These are phyloP conservation scores for Arothron firmamentum DNA, from an alignment of 2,113 vertebrate genomes.

Conservation along the genomic window DNA sequence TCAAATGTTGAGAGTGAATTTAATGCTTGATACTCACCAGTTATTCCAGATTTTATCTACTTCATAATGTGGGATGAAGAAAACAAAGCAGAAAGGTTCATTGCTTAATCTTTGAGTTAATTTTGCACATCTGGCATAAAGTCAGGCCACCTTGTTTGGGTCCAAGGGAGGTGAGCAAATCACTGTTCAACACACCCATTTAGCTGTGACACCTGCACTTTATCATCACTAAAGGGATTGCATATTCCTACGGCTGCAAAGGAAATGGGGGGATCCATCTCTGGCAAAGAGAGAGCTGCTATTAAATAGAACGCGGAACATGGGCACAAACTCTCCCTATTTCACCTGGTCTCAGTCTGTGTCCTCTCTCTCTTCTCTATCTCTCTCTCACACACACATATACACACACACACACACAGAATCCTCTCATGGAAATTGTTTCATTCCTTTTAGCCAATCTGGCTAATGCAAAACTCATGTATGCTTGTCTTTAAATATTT, in stretches of 20 bases:
- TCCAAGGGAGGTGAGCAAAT: conserved; percentile 61
- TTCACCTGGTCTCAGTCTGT: conserved; percentile 41
- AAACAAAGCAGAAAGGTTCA: conserved; percentile 17
- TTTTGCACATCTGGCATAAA: conserved; percentile 44
- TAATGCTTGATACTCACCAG: too few relatives aligned
- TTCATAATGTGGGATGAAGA: conserved; percentile 11
- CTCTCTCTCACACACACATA: neutral
- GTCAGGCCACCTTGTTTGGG: conserved; percentile 35
- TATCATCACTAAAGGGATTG: conserved; percentile 72
- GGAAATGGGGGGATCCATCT: conserved; percentile 66
- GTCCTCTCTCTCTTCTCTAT: neutral
- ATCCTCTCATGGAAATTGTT: conserved; percentile 64
- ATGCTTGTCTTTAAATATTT: conserved; percentile 76
- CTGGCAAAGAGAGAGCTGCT: conserved; percentile 59
- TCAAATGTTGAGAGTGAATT: conserved; percentile 29
- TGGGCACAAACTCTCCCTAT: conserved; percentile 51
- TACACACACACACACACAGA: conserved; percentile 5
- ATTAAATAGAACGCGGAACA: conserved; percentile 67
- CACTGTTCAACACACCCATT: conserved; percentile 71
- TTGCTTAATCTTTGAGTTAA: conserved; percentile 31
- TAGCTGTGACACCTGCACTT: conserved; percentile 68
- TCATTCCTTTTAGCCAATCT: conserved; percentile 75
- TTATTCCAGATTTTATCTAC: too few relatives aligned
- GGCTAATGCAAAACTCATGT: conserved; percentile 79
- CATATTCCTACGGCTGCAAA: conserved; percentile 62